Evolutionary conservation across 2,113 vertebrate genomes (phyloP), one percentile per base, ranked within the genome.

Genomic region (Burhinus bistriatus): DNA sequence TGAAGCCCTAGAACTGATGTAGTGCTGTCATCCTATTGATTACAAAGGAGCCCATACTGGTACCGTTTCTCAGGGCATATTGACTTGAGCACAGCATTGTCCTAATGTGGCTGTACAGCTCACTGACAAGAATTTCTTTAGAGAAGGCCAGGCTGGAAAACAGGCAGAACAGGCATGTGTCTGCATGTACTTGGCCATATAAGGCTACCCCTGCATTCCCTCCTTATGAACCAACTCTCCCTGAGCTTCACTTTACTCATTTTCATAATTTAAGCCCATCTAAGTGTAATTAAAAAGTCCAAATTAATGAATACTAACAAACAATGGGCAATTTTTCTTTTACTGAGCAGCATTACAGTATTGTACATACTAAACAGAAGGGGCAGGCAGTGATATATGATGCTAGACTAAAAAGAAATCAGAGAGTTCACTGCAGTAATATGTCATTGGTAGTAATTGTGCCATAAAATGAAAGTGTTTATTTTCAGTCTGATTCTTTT

Each of bases 371-470:
- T 72, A 76, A 96, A 90, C 36, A 72, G 68, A 91, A 92, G 85
- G 45, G 65, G 25, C 47, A 89, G 76, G 32, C 77, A 91, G 40
- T 87, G 89, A 97, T 96, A 89, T 91, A 97, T 7, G 62, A 51
- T 72, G 10, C 30, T 64, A 89, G 65, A 90, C 65, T 92, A 81
- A 87, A 86, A 96, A 78, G 91, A 93, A 97, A 93, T 86, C 88
- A 87, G 69, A 91, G 78, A 79, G n/a, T 92, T 96, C 94, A 76
- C 83, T 93, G 91, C 70, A 91, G 83, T 78, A 96, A 92, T 96
- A 91, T 47, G 77, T 96, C 89, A 96, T 23, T 61, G 51, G 70
- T 79, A 75, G 70, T 85, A 96, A 95, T 76, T 95, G 72, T 89
- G 59, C 70, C 68, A 91, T 95, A 96, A 96, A 97, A 95, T 66